Percentiles rank a stretch among this genome's conserved stretches.
Conservation (phyloP, 2,888 invertebrate genomes). For the Entomobrya proxima region DNA sequence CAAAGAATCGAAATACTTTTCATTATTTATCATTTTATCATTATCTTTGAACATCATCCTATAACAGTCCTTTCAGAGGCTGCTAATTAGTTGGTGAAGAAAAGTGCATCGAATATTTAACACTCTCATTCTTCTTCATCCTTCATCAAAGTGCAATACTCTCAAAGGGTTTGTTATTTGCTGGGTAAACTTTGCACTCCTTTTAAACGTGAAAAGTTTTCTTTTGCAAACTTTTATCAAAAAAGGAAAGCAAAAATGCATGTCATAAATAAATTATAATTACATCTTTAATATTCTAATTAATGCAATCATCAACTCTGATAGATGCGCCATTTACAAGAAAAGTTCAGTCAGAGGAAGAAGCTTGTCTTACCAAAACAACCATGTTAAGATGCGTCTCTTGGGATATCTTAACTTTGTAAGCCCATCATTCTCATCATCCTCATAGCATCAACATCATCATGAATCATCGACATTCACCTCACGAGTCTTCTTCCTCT, state of each 20-base stretch:
- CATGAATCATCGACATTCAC: constrained; percentile 5
- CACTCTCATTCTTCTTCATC: too few species aligned
- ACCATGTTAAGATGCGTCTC: not conserved
- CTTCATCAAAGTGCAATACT: not conserved
- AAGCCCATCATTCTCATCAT: not conserved
- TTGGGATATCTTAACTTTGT: not conserved
- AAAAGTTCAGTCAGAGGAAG: not conserved
- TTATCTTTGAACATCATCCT: not conserved
- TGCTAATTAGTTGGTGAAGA: not conserved
- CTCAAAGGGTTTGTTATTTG: too few species aligned
- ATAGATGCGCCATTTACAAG: too few species aligned
- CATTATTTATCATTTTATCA: constrained; percentile 12
- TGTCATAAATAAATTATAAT: too few species aligned
- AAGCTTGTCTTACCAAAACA: not conserved
- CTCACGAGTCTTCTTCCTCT: constrained; percentile 2
- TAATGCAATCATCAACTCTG: too few species aligned
- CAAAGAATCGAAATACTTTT: constrained; percentile 1
- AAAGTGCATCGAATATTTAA: constrained; percentile 38
- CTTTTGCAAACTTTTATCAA: not conserved
- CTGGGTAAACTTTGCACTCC: too few species aligned
- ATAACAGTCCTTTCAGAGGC: not conserved
- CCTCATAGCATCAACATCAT: not conserved
- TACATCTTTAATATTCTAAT: too few species aligned
- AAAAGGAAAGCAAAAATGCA: not conserved
- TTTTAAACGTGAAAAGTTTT: too few species aligned